phyloP scores from a whole-genome alignment of 2,797 vertebrate genomes.

The Phataginus tricuspis region DNA sequence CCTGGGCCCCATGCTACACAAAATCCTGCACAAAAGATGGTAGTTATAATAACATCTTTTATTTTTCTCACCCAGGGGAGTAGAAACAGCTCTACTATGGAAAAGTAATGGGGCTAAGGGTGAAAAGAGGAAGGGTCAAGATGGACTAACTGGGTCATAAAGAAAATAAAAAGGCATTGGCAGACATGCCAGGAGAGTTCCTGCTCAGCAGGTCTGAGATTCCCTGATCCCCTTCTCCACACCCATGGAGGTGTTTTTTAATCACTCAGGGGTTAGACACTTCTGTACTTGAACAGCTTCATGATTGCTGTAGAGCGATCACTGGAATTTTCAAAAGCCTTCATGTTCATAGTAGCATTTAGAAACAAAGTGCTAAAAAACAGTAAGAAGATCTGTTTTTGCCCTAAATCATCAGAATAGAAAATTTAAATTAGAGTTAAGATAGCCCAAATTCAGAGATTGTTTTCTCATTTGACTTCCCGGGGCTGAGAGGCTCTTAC shows the following conservation, averaged over 20 bases:
- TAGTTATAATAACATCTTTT: not conserved
- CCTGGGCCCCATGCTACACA: not conserved
- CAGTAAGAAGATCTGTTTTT: not conserved
- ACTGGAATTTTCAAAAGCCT: not conserved
- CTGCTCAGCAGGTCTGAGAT: not conserved
- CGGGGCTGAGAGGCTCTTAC: not conserved
- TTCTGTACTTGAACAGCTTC: not conserved
- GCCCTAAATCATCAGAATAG: not conserved
- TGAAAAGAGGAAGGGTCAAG: not conserved
- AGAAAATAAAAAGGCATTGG: not conserved
- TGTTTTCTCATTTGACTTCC: not conserved
- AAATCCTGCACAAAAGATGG: not conserved
- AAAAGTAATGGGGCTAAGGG: not conserved
- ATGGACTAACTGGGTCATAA: not conserved
- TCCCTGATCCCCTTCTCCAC: not conserved
- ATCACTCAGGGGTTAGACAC: not conserved
- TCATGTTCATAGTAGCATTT: not conserved
- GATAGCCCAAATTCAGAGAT: not conserved
- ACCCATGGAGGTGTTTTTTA: not conserved
- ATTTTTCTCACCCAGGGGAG: not conserved
- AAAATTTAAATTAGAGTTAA: not conserved
- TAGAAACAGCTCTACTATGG: not conserved
- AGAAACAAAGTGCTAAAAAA: not conserved
- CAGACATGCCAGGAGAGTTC: not conserved
- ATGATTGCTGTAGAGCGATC: not conserved